These are phyloP conservation scores for Platycheirus albimanus DNA, from an alignment of 2,888 invertebrate genomes.

Conservation along the genomic window DNA sequence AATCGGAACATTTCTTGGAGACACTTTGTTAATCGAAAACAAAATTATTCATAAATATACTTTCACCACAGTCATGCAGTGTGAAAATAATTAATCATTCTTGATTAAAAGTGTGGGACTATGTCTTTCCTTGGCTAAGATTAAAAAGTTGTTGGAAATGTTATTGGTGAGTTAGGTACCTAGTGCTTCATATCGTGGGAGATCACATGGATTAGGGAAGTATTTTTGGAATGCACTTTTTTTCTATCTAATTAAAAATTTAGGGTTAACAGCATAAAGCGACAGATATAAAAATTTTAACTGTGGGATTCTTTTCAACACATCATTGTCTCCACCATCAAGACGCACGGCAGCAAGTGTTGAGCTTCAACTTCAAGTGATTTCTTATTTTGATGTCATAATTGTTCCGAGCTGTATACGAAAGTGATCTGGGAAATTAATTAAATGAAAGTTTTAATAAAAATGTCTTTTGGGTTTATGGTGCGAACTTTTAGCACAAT, in stretches of 20 bases:
- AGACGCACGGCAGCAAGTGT: not conserved
- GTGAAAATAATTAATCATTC: slow-evolving; percentile 37
- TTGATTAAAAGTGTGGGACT: slow-evolving; percentile 17
- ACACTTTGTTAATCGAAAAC: not conserved
- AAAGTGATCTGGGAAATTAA: slow-evolving; percentile 44
- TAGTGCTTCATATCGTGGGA: slow-evolving; percentile 31
- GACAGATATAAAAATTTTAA: slow-evolving; percentile 29
- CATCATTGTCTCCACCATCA: slow-evolving; percentile 4
- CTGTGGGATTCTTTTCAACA: slow-evolving; percentile 38
- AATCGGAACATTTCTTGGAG: no score
- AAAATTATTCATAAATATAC: not conserved
- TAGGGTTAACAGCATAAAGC: slow-evolving; percentile 27
- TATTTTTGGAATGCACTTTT: slow-evolving; percentile 30
- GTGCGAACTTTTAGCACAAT: slow-evolving; percentile 44
- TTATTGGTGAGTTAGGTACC: not conserved
- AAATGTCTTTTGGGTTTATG: not conserved
- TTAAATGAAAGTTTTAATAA: slow-evolving; percentile 55
- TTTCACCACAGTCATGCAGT: slow-evolving; percentile 36
- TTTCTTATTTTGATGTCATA: slow-evolving; percentile 26
- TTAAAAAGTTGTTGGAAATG: slow-evolving; percentile 8
- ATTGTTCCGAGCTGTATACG: slow-evolving; percentile 22
- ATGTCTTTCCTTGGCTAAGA: not conserved
- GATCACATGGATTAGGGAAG: slow-evolving; percentile 22
- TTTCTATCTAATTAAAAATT: slow-evolving; percentile 28
- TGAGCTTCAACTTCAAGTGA: not conserved